A percentile compares a stretch with the other conserved stretches of the same genome.
Conservation (phyloP, 2,113 vertebrate genomes). For the Neomonachus schauinslandi region DNA sequence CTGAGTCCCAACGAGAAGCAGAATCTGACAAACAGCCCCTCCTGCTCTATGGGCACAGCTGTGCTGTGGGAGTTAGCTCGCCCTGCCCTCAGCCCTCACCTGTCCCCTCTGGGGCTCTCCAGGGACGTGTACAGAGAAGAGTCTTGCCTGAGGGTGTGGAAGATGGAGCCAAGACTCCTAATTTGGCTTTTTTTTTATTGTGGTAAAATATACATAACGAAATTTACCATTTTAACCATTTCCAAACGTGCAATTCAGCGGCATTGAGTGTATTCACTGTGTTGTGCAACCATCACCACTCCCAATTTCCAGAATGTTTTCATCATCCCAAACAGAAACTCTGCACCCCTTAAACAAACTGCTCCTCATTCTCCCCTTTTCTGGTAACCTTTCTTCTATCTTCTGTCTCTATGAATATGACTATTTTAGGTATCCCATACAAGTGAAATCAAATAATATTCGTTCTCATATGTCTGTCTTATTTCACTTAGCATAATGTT, state of each 20-base stretch:
- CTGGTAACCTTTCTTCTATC: neutral
- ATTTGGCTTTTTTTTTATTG: neutral
- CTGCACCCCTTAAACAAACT: neutral
- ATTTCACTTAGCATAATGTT: neutral
- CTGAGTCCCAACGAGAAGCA: constrained; percentile 24
- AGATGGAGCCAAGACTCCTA: neutral
- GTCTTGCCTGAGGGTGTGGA: neutral
- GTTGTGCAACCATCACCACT: neutral
- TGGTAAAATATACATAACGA: neutral
- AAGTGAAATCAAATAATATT: neutral
- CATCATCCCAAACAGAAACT: neutral
- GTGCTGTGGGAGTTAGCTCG: fast-evolving
- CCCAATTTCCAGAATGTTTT: neutral
- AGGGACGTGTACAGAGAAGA: neutral
- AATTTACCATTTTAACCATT: neutral
- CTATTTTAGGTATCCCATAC: neutral
- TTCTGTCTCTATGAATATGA: neutral
- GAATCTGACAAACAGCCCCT: neutral
- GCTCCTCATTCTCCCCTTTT: neutral
- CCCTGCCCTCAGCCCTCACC: neutral
- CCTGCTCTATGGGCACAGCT: neutral
- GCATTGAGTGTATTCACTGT: neutral
- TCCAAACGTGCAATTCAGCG: neutral
- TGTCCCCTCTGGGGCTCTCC: neutral
- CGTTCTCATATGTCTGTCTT: neutral